Base-by-base conservation (phyloP, 2,888 invertebrate species). In the Pseudococcus jackbeardsleyi region DNA sequence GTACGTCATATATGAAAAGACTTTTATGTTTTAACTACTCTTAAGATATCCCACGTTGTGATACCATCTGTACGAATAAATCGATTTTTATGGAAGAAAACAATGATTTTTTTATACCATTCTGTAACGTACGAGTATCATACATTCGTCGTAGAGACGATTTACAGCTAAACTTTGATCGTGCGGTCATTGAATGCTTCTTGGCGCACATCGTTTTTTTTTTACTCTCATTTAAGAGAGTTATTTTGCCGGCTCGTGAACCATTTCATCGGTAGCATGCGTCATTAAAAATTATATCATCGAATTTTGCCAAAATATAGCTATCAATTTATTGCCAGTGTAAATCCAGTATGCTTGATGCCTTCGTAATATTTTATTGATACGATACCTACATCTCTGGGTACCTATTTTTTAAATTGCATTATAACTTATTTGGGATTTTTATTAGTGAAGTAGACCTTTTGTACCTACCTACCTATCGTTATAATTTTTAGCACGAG, bases 81-180 rank as follows among this genome's bases (percentile, higher is more conserved):
- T 77, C 77, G 77, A 77, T 77, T 77, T 77, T 77, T 77, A 77
- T 77, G 77, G 39, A 77, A 39, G 39, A 77, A 77, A 77, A 77
- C 39, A 77, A 77, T 77, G 77, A 19, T 77, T 77, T 77, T 77
- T 77, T 33, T 42, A 39, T 39, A 17, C 39, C n/a, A 39, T 8
- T 5, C 64, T 22, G 64, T 64, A 64, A 19, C 15, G 42, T 42
- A 42, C 42, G 42, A 42, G 42, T 42, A 19, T 64, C 22, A 22
- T 64, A 19, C 22, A 64, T 64, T 64, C 11, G 22, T 64, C 9
- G 26, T 33, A 33, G 42, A 42, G 6, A 64, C 22, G 64, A 64
- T 64, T 64, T 64, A 64, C 22, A 22, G 22, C 64, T 22, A 19
- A 64, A 64, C 64, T 64, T 64, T 64, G 64, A 64, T 64, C 64